These are phyloP conservation scores for Pogonophryne albipinna DNA, from an alignment of 2,797 vertebrate species.

Conservation along the genomic window DNA sequence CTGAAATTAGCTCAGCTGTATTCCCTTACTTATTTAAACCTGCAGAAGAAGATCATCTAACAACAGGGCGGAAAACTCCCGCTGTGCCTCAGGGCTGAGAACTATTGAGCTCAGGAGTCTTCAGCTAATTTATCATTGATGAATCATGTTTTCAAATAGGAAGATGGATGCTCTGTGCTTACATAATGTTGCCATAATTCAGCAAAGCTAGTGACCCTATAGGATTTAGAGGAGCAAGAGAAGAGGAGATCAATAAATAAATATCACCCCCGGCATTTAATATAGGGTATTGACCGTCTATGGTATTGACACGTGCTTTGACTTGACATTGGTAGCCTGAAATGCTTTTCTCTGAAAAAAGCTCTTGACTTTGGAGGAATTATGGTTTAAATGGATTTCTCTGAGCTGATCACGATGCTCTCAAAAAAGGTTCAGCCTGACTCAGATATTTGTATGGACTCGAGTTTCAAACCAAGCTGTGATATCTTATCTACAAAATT, in stretches of 20 bases:
- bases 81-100: not conserved
- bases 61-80: not conserved
- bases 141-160: not conserved
- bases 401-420: not conserved
- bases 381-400: slow-evolving; percentile 13
- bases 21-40: not conserved
- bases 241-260: not conserved
- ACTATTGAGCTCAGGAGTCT: slow-evolving; percentile 5
- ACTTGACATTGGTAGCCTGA: not conserved
- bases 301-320: not conserved
- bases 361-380: not conserved
- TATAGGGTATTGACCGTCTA: not conserved
- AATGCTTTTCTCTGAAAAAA: not conserved
- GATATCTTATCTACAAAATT: not conserved
- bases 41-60: not conserved
- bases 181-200: not conserved
- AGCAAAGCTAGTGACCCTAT: not conserved
- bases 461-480: not conserved
- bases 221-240: not conserved
- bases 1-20: not conserved
- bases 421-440: not conserved
- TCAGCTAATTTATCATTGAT: slow-evolving; percentile 20
- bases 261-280: not conserved
- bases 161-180: not conserved
- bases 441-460: not conserved